phyloP scores from a whole-genome alignment of 1,140 invertebrate genomes.

The Melitaea cinxia region DNA sequence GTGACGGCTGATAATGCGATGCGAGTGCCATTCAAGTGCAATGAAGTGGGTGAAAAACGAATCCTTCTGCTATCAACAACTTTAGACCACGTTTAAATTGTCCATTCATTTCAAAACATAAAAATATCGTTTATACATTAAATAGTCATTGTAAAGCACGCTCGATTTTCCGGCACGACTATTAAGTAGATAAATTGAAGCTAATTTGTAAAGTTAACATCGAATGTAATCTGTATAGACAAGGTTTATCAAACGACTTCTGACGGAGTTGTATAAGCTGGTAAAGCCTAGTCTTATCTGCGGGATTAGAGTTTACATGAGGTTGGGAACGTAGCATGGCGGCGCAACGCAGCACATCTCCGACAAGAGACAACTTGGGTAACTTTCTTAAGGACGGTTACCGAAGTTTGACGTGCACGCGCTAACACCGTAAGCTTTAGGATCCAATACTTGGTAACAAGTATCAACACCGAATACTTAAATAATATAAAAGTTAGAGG shows the following conservation, averaged over 20 bases:
- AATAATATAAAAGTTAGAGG: constrained; percentile 14
- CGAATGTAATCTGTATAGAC: constrained; percentile 37
- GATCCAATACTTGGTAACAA: constrained; percentile 70
- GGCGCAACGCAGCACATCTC: constrained; percentile 68
- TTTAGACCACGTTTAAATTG: constrained; percentile 19
- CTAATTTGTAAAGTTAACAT: constrained; percentile 15
- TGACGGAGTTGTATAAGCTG: constrained; percentile 66
- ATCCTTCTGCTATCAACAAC: constrained; percentile 46
- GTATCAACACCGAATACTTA: constrained; percentile 61
- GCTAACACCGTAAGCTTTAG: constrained; percentile 68
- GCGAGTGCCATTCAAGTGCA: constrained; percentile 74
- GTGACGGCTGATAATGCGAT: constrained; percentile 80
- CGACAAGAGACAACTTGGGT: constrained; percentile 69
- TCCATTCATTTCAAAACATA: not conserved
- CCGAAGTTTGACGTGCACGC: constrained; percentile 76
- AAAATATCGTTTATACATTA: constrained; percentile 3
- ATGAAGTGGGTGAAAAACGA: constrained; percentile 61
- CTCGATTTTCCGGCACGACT: not conserved
- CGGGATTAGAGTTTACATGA: constrained; percentile 77
- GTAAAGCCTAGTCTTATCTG: constrained; percentile 76
- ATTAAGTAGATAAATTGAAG: constrained; percentile 1
- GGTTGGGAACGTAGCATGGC: constrained; percentile 58
- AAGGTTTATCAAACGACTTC: constrained; percentile 65
- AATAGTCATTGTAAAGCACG: not conserved
- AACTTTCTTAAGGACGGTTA: constrained; percentile 79